phyloP scores from a whole-genome alignment of 1,140 invertebrate genomes.

The Leptestheria dahalacensis region DNA sequence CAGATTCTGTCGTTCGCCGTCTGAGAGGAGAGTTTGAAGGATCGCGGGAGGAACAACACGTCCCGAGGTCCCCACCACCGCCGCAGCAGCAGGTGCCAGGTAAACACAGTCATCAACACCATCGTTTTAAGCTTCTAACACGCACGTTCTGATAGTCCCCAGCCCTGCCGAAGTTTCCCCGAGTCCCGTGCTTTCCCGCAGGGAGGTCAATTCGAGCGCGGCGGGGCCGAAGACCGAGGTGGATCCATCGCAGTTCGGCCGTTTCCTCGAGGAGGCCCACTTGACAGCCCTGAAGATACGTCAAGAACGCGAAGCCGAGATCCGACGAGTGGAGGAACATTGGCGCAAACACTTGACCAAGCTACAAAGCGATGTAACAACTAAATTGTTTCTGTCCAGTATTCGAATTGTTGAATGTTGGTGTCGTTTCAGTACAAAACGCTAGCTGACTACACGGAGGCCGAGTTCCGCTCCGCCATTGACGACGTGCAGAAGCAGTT shows the following conservation, averaged over 20 bases:
- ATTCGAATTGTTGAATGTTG: neutral
- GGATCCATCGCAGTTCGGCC: slow-evolving; percentile 5
- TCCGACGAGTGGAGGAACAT: slow-evolving; percentile 11
- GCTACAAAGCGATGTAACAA: slow-evolving; percentile 9
- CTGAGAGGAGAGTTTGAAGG: slow-evolving; percentile 8
- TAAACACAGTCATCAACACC: neutral
- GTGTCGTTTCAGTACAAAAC: neutral
- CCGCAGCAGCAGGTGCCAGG: slow-evolving; percentile 3
- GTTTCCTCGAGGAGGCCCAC: slow-evolving; percentile 16
- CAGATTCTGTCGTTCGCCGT: slow-evolving; percentile 11
- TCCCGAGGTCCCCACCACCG: too few relatives aligned
- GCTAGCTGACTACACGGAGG: slow-evolving; percentile 5
- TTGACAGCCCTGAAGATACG: slow-evolving; percentile 14
- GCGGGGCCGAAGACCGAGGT: neutral
- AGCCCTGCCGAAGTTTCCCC: neutral
- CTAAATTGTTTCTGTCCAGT: neutral
- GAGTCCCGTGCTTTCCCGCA: neutral
- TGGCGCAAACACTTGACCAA: slow-evolving; percentile 12
- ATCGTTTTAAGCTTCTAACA: neutral
- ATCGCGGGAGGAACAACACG: slow-evolving; percentile 1
- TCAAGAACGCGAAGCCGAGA: slow-evolving; percentile 15
- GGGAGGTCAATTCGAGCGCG: neutral
- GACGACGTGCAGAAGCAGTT: slow-evolving; percentile 7
- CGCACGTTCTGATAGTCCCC: too few relatives aligned
- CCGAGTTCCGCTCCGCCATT: slow-evolving; percentile 5